Evolutionary conservation across 2,888 invertebrate species (phyloP), one percentile per base, ranked within the genome.

Genomic region (Colostygia pectinataria): DNA sequence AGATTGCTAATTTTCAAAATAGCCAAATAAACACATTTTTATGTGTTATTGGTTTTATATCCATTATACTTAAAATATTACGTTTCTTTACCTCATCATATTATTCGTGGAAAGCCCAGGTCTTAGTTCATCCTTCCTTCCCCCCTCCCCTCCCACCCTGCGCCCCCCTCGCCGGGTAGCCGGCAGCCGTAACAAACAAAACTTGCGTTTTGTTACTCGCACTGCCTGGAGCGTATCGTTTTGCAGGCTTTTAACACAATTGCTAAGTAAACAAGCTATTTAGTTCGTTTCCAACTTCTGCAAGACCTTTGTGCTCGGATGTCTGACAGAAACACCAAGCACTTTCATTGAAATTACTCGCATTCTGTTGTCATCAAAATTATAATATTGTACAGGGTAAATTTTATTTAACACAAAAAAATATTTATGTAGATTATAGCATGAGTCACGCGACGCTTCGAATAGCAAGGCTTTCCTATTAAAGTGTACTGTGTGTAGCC

Each of bases 231-330:
- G 40, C 39, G 40, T 53, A 49, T 45, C 49, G 38, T 44, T 45
- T 49, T 39, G 25, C 53, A 33, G 13, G 38, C 49, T 49, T 49
- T 46, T 43, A 55, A 39, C 39, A n/a, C 24, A 36, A 48, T 39
- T 38, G 31, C 41, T 28, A 33, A 47, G 45, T 52, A 48, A 55
- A 39, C 42, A 38, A 34, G 25, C 38, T 20, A 38, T 45, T 45
- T 33, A 38, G 39, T 34, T 42, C 18, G 15, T 46, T 28, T 40
- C 28, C 28, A 20, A 46, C 28, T 34, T 42, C 3, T n/a, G 25
- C n/a, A 9, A 32, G 14, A 32, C 7, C 27, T 42, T 33, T 34
- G 40, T 34, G 13, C 46, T 32, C 15, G 33, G 15, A 28, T 20
- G 12, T 2, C 10, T 10, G 33, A 13, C 12, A 13, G n/a, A n/a